Evolutionary conservation across 2,797 vertebrate species (phyloP).

Genomic region (Enteromius thamalakanensis): DNA sequence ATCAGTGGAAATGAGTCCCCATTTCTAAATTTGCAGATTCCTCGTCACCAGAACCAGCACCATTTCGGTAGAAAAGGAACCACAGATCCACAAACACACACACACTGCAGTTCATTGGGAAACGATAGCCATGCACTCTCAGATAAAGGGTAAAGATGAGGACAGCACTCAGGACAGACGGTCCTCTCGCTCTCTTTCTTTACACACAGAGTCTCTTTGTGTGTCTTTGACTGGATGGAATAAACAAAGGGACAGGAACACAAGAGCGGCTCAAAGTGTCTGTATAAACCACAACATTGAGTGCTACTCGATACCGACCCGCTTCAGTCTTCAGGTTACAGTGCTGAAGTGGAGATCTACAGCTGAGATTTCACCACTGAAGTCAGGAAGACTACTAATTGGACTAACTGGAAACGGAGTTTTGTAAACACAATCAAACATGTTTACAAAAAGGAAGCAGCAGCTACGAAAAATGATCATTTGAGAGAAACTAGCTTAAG

Average conservation of each 20-base stretch:
- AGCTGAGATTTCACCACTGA: background rate
- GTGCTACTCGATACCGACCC: slow-evolving; percentile 3
- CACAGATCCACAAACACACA: background rate
- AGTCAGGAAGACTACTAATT: background rate
- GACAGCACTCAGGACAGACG: background rate
- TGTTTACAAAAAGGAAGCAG: background rate
- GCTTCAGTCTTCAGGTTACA: slow-evolving; percentile 30
- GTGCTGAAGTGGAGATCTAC: slow-evolving; percentile 2
- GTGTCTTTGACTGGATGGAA: slow-evolving; percentile 9
- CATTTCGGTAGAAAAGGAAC: slow-evolving; percentile 6
- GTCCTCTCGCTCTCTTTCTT: background rate
- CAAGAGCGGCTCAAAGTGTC: slow-evolving; percentile 7
- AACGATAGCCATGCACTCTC: slow-evolving; percentile 72
- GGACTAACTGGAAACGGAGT: background rate
- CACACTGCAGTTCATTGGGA: slow-evolving; percentile 57
- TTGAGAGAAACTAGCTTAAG: background rate
- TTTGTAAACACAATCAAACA: background rate
- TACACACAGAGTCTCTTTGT: slow-evolving; percentile 9
- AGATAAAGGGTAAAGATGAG: slow-evolving; percentile 53
- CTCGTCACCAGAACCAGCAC: background rate
- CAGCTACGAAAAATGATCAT: background rate
- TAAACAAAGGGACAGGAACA: slow-evolving; percentile 20
- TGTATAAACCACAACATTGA: slow-evolving; percentile 4
- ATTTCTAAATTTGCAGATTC: background rate
- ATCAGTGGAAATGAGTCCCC: background rate